Conservation (phyloP, 2,797 vertebrate genomes). For the Streptopelia turtur region DNA sequence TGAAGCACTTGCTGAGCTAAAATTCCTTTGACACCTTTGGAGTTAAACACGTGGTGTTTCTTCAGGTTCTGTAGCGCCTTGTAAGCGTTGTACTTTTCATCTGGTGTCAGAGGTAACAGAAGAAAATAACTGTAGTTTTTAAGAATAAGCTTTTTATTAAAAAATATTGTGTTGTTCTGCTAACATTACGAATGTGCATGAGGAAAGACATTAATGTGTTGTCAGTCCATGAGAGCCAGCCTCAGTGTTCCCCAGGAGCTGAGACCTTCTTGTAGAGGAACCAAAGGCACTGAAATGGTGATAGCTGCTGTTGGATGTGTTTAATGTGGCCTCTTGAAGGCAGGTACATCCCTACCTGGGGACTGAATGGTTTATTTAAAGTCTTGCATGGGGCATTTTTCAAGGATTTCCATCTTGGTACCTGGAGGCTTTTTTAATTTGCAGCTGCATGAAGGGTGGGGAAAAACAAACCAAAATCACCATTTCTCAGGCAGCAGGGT, state of each 20-base stretch:
- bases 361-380: not conserved
- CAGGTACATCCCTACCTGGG: not conserved
- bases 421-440: not conserved
- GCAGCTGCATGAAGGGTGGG: not conserved
- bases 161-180: not conserved
- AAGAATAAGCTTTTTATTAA: not conserved
- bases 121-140: not conserved
- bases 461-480: not conserved
- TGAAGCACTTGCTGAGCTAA: not conserved
- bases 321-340: not conserved
- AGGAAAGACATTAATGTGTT: not conserved
- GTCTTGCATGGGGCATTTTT: not conserved
- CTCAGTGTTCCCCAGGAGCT: fast-evolving
- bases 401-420: not conserved
- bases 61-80: not conserved
- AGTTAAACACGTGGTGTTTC: not conserved
- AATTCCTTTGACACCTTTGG: not conserved
- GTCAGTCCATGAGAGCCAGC: not conserved
- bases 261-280: not conserved
- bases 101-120: not conserved
- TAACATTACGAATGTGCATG: not conserved
- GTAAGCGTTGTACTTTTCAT: not conserved
- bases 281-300: not conserved
- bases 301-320: not conserved
- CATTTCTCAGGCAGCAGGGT: not conserved